Base-by-base conservation (phyloP, 2,113 vertebrate species). In the Casuarius casuarius region DNA sequence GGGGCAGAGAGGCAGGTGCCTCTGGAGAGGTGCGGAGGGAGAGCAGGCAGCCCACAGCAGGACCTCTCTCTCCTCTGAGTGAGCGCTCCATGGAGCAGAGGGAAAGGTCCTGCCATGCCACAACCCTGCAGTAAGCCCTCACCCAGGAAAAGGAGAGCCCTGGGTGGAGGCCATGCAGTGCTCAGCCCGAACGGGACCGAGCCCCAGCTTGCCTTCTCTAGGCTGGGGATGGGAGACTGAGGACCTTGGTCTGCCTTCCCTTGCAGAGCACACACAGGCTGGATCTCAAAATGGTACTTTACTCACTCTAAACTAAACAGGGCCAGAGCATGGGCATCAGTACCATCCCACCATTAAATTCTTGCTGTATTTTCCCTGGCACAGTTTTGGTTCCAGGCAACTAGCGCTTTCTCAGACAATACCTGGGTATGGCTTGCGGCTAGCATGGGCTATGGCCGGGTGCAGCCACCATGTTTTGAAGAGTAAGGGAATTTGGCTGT, bases 51-150 rank as follows among this genome's bases (percentile, higher is more conserved):
- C 11, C 21, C 49, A 26, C n/a, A 20, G 22, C 0, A 1, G 21
- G 44, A 28, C 31, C 46, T 72, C 13, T 58, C 38, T 25, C 7
- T 17, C 29, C 56, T 58, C 56, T 31, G 29, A 58, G 56, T 29
- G 7, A 59, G 56, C 33, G 56, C 29, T 33, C 56, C 3, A 29
- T 2, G 0, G 21, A 20, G 28, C 74, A 58, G n/a, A 10, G 23
- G 10, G 4, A 49, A 1, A 0, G 0, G 2, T 62, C 29, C 59
- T 44, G 31, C 35, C 71, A 16, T 0, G 0, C 21, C 44, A 46
- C 1, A 2, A 46, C 7, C 48, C 66, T 51, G 15, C 26, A 84
- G 63, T 18, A 2, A 74, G 35, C 40, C 17, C 52, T 29, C 5
- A 2, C 21, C 14, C 7, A 6, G 58, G 26, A 78, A 7, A 21